Percentiles rank a stretch among this genome's conserved stretches.
These are phyloP conservation scores for Pyrochroa serraticornis DNA, from an alignment of 2,888 invertebrate species.

Conservation along the genomic window DNA sequence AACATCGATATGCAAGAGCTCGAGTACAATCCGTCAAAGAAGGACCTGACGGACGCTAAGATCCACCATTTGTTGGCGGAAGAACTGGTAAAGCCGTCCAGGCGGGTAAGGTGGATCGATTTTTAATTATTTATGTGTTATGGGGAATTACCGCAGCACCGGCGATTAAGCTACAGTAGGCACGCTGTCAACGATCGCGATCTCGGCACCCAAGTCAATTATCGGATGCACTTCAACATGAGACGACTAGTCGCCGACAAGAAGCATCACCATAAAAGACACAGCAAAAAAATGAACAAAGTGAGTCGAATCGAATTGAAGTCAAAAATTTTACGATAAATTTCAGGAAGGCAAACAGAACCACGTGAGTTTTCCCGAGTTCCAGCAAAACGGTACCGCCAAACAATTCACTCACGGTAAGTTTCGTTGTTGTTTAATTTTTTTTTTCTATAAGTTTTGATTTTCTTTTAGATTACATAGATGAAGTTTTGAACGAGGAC, in stretches of 20 bases:
- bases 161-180: conserved; percentile 87
- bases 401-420: conserved; percentile 88
- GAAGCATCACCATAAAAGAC: conserved; percentile 74
- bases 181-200: conserved; percentile 90
- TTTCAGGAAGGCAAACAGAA: conserved; percentile 81
- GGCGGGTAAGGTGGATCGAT: conserved; percentile 68
- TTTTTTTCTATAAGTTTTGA: conserved; percentile 18
- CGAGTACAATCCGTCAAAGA: conserved; percentile 90
- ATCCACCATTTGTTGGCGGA: conserved; percentile 92
- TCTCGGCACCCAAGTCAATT: conserved; percentile 83
- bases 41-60: conserved; percentile 91
- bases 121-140: conserved; percentile 42
- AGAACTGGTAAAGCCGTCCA: conserved; percentile 85
- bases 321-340: conserved; percentile 6
- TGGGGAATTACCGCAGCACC: conserved; percentile 66
- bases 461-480: conserved; percentile 75
- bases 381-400: conserved; percentile 86
- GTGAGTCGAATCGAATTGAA: conserved; percentile 57
- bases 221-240: conserved; percentile 90
- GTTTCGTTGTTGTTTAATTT: conserved; percentile 26
- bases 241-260: conserved; percentile 86
- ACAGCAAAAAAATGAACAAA: conserved; percentile 85
- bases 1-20: conserved; percentile 93
- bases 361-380: conserved; percentile 88
- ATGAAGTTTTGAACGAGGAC: conserved; percentile 76